A percentile compares a stretch with the other conserved stretches of the same genome.
Evolutionary conservation across 2,888 invertebrate genomes (phyloP).

Genomic region (Sialis lutaria): DNA sequence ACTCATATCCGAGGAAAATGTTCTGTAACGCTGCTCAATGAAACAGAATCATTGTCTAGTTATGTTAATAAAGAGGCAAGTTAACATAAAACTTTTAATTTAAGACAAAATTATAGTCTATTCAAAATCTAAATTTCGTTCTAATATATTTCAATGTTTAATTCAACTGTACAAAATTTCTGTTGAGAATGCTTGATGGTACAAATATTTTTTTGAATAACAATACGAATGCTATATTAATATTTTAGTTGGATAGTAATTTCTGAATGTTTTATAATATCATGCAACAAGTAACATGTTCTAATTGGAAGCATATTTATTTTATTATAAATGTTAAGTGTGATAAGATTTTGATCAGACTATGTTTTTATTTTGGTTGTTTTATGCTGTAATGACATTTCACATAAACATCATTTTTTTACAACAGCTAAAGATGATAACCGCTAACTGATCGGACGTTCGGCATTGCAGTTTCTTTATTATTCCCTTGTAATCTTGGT

Average conservation of each 20-base stretch:
- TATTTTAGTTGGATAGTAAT: too few species aligned
- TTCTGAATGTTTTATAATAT: too few species aligned
- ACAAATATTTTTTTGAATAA: too few species aligned
- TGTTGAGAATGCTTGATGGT: too few species aligned
- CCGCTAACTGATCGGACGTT: constrained; percentile 13
- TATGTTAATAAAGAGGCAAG: constrained; percentile 92
- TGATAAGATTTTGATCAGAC: too few species aligned
- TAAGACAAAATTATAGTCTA: constrained; percentile 3
- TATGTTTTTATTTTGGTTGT: not conserved
- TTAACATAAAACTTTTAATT: constrained; percentile 18
- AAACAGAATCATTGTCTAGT: constrained; percentile 90
- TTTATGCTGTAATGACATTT: not conserved
- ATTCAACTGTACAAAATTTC: not conserved
- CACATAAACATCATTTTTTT: not conserved
- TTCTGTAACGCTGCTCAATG: constrained; percentile 95
- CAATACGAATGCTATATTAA: too few species aligned
- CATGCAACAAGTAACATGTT: too few species aligned
- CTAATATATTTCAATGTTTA: not conserved
- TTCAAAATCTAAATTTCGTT: not conserved
- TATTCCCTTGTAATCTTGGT: constrained; percentile 25
- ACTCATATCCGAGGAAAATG: constrained; percentile 99
- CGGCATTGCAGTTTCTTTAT: constrained; percentile 9
- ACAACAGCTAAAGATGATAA: constrained; percentile 18
- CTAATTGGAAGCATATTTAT: too few species aligned
- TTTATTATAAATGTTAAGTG: too few species aligned